Percentiles rank a stretch among this genome's conserved stretches.
Conservation (phyloP, 1,140 invertebrate genomes). For the Drosophila obscura region DNA sequence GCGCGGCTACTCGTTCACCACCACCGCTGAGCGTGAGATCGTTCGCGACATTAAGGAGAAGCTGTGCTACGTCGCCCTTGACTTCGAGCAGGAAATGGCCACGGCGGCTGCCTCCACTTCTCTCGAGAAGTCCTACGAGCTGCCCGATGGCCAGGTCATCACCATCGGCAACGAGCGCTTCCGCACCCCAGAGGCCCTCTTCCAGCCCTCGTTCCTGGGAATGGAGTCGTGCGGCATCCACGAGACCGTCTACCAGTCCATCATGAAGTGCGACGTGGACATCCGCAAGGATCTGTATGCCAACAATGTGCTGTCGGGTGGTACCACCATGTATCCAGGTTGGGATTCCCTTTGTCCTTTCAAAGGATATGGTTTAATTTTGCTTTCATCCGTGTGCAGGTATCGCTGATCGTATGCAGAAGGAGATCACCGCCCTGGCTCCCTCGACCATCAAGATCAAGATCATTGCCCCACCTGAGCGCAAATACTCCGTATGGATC, state of each 20-base stretch:
- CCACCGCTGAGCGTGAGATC: slow-evolving; percentile 92
- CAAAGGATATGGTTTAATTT: not conserved
- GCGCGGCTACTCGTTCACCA: slow-evolving; percentile 89
- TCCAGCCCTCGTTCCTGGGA: slow-evolving; percentile 95
- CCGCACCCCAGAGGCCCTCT: slow-evolving; percentile 96
- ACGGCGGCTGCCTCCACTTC: slow-evolving; percentile 92
- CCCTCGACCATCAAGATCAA: slow-evolving; percentile 97
- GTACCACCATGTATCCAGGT: slow-evolving; percentile 97
- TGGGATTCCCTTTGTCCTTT: slow-evolving; percentile 59
- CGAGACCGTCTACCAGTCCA: slow-evolving; percentile 96
- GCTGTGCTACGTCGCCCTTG: slow-evolving; percentile 92
- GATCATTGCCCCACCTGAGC: slow-evolving; percentile 96
- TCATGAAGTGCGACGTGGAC: slow-evolving; percentile 97
- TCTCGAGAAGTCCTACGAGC: slow-evolving; percentile 93
- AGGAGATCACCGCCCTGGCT: slow-evolving; percentile 94
- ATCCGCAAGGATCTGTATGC: slow-evolving; percentile 96
- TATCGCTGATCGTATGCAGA: slow-evolving; percentile 94
- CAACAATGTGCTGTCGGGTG: slow-evolving; percentile 95
- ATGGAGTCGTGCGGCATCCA: slow-evolving; percentile 96
- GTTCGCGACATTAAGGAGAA: slow-evolving; percentile 95
- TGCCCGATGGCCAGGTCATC: slow-evolving; percentile 94
- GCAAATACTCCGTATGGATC: slow-evolving; percentile 95
- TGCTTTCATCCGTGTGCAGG: slow-evolving; percentile 83
- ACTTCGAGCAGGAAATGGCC: slow-evolving; percentile 95
- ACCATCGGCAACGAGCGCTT: slow-evolving; percentile 97